Percentiles rank a stretch among this genome's conserved stretches.
Conservation (phyloP, 2,797 vertebrate genomes). For the Lacerta bilineata region DNA sequence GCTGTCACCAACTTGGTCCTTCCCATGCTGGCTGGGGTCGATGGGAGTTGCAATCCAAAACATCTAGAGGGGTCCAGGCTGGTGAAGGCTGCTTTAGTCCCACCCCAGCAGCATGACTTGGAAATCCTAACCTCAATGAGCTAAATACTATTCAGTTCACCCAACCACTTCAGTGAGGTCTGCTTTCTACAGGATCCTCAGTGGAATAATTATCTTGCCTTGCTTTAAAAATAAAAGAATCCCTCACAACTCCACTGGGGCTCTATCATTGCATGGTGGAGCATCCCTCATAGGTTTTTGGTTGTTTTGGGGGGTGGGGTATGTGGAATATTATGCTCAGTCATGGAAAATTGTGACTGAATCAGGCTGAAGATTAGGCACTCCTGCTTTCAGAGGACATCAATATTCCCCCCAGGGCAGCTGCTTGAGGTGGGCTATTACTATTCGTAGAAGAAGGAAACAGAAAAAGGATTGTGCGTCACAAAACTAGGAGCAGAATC, state of each 20-base stretch:
- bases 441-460: background rate
- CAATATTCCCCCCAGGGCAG: background rate
- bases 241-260: too few relatives aligned
- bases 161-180: background rate
- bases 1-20: too few relatives aligned
- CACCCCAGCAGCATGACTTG: background rate
- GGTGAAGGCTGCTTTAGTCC: background rate
- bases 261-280: too few relatives aligned
- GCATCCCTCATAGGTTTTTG: too few relatives aligned
- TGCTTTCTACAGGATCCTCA: background rate
- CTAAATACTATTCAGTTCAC: background rate
- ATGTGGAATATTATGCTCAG: background rate
- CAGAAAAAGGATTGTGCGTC: background rate
- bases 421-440: background rate
- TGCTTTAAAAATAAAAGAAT: background rate
- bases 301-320: too few relatives aligned
- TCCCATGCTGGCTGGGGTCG: too few relatives aligned
- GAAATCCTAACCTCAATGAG: background rate
- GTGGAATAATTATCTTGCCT: background rate
- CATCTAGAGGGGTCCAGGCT: too few relatives aligned
- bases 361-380: background rate
- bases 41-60: too few relatives aligned
- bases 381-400: background rate
- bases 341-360: background rate
- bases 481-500: background rate